Evolutionary conservation across 2,888 invertebrate genomes (phyloP).

Genomic region (Melanostoma scalare): DNA sequence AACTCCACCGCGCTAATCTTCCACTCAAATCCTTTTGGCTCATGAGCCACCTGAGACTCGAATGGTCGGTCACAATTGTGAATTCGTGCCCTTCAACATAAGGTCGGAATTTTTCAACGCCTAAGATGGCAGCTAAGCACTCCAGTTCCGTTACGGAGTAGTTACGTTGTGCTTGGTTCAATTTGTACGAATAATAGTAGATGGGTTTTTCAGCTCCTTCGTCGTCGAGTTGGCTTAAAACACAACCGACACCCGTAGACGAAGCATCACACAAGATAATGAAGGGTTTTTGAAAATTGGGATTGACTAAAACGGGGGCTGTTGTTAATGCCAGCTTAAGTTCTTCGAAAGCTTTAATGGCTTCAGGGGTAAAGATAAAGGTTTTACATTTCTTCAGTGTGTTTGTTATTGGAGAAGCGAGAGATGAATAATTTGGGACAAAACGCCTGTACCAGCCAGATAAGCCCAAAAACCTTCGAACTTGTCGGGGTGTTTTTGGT

Average conservation of each 20-base stretch:
- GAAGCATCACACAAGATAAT: slow-evolving; percentile 7
- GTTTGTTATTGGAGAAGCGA: slow-evolving; percentile 2
- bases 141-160: slow-evolving; percentile 35
- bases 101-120: slow-evolving; percentile 20
- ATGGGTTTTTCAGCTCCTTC: slow-evolving; percentile 22
- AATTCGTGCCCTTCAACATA: slow-evolving; percentile 24
- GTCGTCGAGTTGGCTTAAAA: slow-evolving; percentile 12
- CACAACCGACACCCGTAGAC: slow-evolving; percentile 25
- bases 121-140: slow-evolving; percentile 11
- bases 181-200: slow-evolving; percentile 7
- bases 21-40: slow-evolving; percentile 31
- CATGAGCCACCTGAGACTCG: slow-evolving; percentile 36
- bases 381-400: slow-evolving; percentile 1
- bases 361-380: slow-evolving; percentile 11
- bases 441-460: slow-evolving; percentile 34
- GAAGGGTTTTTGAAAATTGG: slow-evolving; percentile 11
- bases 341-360: neutral
- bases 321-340: slow-evolving; percentile 1
- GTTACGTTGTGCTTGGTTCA: slow-evolving; percentile 24
- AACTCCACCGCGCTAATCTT: slow-evolving; percentile 28
- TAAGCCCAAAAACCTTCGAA: slow-evolving; percentile 26
- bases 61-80: slow-evolving; percentile 19
- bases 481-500: slow-evolving; percentile 8
- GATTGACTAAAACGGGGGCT: slow-evolving; percentile 4
- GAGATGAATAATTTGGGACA: slow-evolving; percentile 7